Base-by-base conservation (phyloP, 2,797 vertebrate species). In the Microcaecilia unicolor region DNA sequence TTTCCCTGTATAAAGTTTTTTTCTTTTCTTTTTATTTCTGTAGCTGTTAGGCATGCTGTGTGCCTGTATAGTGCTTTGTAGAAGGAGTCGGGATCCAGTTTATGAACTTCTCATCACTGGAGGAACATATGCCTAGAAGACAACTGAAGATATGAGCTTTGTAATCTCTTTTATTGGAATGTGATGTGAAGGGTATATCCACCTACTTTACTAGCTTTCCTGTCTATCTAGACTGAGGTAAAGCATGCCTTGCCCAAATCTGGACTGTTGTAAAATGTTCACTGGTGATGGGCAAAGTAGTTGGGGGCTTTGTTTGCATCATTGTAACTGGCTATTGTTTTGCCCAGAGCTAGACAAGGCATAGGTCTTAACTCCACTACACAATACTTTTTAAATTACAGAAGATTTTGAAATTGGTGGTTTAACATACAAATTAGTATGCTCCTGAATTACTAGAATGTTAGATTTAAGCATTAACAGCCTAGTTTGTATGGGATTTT, bases 11-110 rank as follows among this genome's bases (percentile, higher is more conserved):
- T 30, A 19, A 38, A 42, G n/a, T 31, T 35, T 52, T 32, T 15
- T 7, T 18, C 31, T 18, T 22, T 47, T 19, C 46, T 34, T 47
- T 45, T 55, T 41, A 50, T 17, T 17, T 23, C 38, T 35, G 1
- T 42, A 98, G 94, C 84, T 98, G 61, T 79, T 98, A 77, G 94
- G 94, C 48, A 96, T 97, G 91, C 61, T 98, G 55, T 96, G 93
- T 44, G 91, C 91, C 1, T 91, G 85, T 51, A 61, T 93, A 10
- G 94, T 97, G 29, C 57, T 98, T 45, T 96, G 90, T 63, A 84
- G 86, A 64, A 86, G 88, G 67, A 86, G 80, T 71, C 77, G 83
- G 60, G 92, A 91, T 51, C 91, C 91, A 41, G 78, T 89, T n/a
- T 98, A 97, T 0, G 90, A 98, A 53, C 90, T 90, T 8, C 94